Base-by-base conservation (phyloP, 2,888 invertebrate species). In the Diadegma fenestrale region DNA sequence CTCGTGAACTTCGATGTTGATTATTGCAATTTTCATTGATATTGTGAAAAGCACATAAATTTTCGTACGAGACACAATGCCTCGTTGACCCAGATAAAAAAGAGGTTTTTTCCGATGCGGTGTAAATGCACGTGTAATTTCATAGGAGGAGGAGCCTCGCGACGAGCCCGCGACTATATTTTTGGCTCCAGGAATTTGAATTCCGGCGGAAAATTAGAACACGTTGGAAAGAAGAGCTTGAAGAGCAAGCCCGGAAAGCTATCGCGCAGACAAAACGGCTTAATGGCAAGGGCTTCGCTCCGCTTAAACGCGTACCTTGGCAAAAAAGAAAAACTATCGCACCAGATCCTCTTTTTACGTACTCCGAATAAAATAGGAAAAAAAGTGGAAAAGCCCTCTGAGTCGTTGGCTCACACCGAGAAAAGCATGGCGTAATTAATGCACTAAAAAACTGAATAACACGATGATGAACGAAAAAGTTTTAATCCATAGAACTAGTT, bases 141-240 rank as follows among this genome's bases (percentile, higher is more conserved):
- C 41, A 43, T 41, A 19, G 64, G 10, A 48, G 79, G 45, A 79
- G 76, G 43, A 71, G 64, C 58, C 58, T 61, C 54, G 75, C 79
- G 71, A 75, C 82, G 69, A 69, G 63, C 76, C 63, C 63, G n/a
- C n/a, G n/a, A 22, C 48, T 64, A 37, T 51, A 68, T 58, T 80
- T 80, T 76, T 26, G 66, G 75, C 66, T 43, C 43, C 77, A 72
- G 66, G 17, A 73, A 77, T 85, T 82, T 58, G 82, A 64, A 75
- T 80, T 68, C 76, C 68, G 72, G 77, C 82, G 85, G 85, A 85
- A 85, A 85, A 85, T 85, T 85, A 85, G 82, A 77, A 80, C 82
- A 72, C 77, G 51, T 66, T 68, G 26, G 71, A 68, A 66, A 76
- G 61, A 82, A 71, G 26, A 58, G 82, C 51, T 33, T 58, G 77